Base-by-base conservation (phyloP, 1,140 invertebrate genomes). In the Procambarus virginalis region DNA sequence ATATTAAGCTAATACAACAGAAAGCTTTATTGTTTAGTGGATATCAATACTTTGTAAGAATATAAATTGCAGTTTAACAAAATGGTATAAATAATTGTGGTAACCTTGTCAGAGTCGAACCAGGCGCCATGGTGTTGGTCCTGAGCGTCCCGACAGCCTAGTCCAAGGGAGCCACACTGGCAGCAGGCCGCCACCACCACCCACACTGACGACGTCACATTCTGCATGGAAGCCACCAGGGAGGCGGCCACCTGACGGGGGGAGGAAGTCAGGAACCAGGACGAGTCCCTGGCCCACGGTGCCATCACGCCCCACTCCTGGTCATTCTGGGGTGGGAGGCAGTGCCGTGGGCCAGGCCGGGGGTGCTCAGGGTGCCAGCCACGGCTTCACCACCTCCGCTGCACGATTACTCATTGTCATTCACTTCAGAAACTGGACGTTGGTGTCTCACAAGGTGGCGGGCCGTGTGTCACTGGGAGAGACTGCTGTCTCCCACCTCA, bases 61-160 rank as follows among this genome's bases (percentile, higher is more conserved):
- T 34, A 34, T 34, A 34, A 34, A 34, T 34, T 34, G 34, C 34
- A 34, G 34, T 34, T 34, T 34, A 34, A 34, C 34, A 34, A 34
- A 34, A 34, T 34, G 34, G 34, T 34, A 34, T 34, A 34, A 34
- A 34, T 34, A 34, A 34, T 1, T 34, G 34, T 34, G 34, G 34
- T 34, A 14, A 89, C 87, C 82, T 89, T 89, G 22, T 89, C 87
- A 76, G 70, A 89, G 87, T 89, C 87, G 75, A 89, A 89, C 87
- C 87, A 89, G 49, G 87, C 81, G 3, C 87, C 87, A 34, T 89
- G 81, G 9, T 82, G 87, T 5, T 89, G 81, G 3, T 78, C 73
- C 75, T 89, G 87, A 8, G 75, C 55, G 34, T 75, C 60, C 87
- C 87, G 84, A 81, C 87, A 89, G 34, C 81, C 87, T 2, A 58